phyloP scores from a whole-genome alignment of 2,888 invertebrate genomes.

The Eustalomyia histrio region DNA sequence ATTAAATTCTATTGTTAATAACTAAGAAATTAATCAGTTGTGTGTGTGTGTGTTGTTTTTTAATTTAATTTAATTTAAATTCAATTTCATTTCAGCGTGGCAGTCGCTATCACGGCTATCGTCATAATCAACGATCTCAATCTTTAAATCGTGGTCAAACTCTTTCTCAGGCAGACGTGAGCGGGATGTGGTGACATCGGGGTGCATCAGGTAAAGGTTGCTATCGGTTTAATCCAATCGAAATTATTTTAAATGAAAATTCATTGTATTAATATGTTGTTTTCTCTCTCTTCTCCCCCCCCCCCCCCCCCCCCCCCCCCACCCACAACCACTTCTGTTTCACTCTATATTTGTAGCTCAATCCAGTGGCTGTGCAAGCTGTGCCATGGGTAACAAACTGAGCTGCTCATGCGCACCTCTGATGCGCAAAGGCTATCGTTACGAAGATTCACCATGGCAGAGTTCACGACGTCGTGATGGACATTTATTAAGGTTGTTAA shows the following conservation, averaged over 20 bases:
- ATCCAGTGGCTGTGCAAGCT: conserved; percentile 80
- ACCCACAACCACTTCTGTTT: background rate
- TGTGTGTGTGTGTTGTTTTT: background rate
- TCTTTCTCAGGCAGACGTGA: conserved; percentile 84
- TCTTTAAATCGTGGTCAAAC: conserved; percentile 88
- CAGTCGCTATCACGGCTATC: conserved; percentile 82
- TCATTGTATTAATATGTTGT: conserved; percentile 9
- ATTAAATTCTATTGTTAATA: background rate
- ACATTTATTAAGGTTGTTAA: conserved; percentile 88
- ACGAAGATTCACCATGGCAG: conserved; percentile 98
- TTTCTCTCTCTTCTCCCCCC: conserved; percentile 4
- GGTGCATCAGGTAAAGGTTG: conserved; percentile 83
- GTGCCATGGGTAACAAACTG: conserved; percentile 97
- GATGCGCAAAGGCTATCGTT: conserved; percentile 95
- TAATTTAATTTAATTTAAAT: background rate
- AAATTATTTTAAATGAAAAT: conserved; percentile 12
- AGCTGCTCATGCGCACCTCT: conserved; percentile 98
- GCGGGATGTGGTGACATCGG: conserved; percentile 90
- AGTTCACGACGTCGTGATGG: conserved; percentile 91
- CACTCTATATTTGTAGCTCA: conserved; percentile 75
- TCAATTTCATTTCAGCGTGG: conserved; percentile 80
- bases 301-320: too few relatives aligned
- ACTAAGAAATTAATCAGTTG: background rate
- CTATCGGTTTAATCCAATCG: conserved; percentile 43
- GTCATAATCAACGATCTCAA: conserved; percentile 87